Evolutionary conservation across 2,888 invertebrate genomes (phyloP), one percentile per base, ranked within the genome.

Genomic region (Idaea biselata): DNA sequence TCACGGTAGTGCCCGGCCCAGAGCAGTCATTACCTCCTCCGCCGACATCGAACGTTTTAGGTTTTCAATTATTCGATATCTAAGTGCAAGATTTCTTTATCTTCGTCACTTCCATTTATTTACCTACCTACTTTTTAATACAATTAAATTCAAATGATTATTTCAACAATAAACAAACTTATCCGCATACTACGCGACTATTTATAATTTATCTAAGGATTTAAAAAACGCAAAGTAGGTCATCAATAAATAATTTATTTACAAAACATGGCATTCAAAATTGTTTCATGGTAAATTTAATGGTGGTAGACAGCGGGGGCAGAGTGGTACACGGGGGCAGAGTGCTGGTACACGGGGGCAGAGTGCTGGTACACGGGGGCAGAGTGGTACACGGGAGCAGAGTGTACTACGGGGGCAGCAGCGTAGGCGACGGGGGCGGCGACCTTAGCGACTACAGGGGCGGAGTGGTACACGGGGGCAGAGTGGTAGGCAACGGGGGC

Each of bases 21-120:
- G 87, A 86, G 62, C 75, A 75, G 61, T 76, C 82, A 4, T 71
- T 92, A 60, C 86, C 84, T 5, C 67, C 82, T 2, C 82, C 84
- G 1, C 89, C 88, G 1, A 77, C 79, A 60, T 87, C 91, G 2
- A 70, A 65, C 1, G 79, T 82, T 18, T 74, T 77, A 32, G 92
- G 92, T 18, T 85, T 83, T 62, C 91, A 91, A 72, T 18, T 84
- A 63, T 92, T 92, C 71, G 89, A 88, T 71, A 74, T 90, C 53
- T 91, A 74, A 81, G 66, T 62, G 44, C 44, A 14, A 44, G 44
- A 14, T 14, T 44, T 44, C 44, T 44, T 44, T 44, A 3, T 6
- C 11, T 44, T 5, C 11, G 58, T 60, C 18, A 63, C 54, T 11
- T 58, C 16, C n/a, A n/a, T 44, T 44, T 44, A 44, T 44, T 44